A percentile compares a stretch with the other conserved stretches of the same genome.
Evolutionary conservation across 2,113 vertebrate species (phyloP).

Genomic region (Odontesthes bonariensis): DNA sequence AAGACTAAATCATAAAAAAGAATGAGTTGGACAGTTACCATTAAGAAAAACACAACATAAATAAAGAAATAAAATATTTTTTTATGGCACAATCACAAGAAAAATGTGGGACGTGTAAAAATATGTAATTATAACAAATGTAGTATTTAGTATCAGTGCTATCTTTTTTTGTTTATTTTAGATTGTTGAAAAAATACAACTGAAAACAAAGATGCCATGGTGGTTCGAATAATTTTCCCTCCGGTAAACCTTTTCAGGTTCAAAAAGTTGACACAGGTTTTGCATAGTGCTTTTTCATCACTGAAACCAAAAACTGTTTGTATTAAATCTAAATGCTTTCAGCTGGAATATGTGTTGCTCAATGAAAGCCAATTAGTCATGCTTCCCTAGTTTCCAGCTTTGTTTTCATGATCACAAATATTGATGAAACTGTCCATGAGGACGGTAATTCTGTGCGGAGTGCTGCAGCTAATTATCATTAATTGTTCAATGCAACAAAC

Average conservation of each 20-base stretch:
- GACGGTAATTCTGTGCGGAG: slow-evolving; percentile 40
- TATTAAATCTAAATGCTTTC: slow-evolving; percentile 18
- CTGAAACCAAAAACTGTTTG: slow-evolving; percentile 2
- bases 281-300: not conserved
- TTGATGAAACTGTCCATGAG: slow-evolving; percentile 51
- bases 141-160: not conserved
- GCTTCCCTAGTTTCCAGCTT: slow-evolving; percentile 31
- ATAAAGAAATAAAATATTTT: too few relatives aligned
- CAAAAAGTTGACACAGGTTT: not conserved
- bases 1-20: not conserved
- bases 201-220: not conserved
- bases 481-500: slow-evolving; percentile 47
- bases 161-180: not conserved
- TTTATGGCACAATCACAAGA: not conserved
- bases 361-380: slow-evolving; percentile 49
- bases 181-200: not conserved
- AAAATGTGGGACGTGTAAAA: not conserved
- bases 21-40: not conserved
- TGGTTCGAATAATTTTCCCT: not conserved
- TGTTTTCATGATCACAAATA: slow-evolving; percentile 49
- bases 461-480: slow-evolving; percentile 46
- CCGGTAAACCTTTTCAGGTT: not conserved
- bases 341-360: slow-evolving; percentile 28
- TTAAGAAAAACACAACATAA: too few relatives aligned
- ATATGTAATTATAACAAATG: not conserved